A percentile compares a stretch with the other conserved stretches of the same genome.
Evolutionary conservation across 2,113 vertebrate genomes (phyloP).

Genomic region (Spheniscus mendiculus): DNA sequence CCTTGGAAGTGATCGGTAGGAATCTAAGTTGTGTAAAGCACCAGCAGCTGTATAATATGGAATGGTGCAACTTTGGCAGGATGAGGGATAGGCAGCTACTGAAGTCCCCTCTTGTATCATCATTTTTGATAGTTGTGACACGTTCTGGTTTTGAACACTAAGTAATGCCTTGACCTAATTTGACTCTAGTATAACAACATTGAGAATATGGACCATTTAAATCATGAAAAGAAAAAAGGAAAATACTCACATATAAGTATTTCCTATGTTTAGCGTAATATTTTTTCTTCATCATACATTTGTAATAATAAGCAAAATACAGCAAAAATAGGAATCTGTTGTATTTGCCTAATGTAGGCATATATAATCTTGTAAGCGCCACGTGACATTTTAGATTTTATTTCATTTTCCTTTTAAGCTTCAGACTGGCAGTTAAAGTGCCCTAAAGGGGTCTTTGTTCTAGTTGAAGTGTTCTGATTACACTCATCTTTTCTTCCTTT

Average conservation of each 20-base stretch:
- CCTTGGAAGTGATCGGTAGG: not conserved
- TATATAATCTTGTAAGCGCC: not conserved
- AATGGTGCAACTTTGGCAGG: not conserved
- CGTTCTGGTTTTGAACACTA: not conserved
- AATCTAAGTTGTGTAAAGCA: not conserved
- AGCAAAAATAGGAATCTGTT: not conserved
- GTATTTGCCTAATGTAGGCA: not conserved
- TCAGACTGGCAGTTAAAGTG: not conserved
- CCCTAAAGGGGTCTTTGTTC: constrained; percentile 6
- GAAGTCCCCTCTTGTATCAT: not conserved
- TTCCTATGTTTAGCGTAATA: not conserved
- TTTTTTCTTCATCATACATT: not conserved
- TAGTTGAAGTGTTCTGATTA: not conserved
- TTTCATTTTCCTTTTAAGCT: constrained; percentile 7
- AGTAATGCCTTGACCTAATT: not conserved
- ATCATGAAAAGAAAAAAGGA: not conserved
- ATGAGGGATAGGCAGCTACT: not conserved
- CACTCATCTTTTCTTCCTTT: not conserved
- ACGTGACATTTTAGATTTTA: not conserved
- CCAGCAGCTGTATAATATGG: not conserved
- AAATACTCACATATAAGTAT: not conserved
- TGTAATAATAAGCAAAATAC: not conserved
- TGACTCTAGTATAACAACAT: not conserved
- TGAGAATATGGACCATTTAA: not conserved
- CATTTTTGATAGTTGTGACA: not conserved